Conservation (phyloP, 2,113 vertebrate species). For the Misgurnus mizolepis region DNA sequence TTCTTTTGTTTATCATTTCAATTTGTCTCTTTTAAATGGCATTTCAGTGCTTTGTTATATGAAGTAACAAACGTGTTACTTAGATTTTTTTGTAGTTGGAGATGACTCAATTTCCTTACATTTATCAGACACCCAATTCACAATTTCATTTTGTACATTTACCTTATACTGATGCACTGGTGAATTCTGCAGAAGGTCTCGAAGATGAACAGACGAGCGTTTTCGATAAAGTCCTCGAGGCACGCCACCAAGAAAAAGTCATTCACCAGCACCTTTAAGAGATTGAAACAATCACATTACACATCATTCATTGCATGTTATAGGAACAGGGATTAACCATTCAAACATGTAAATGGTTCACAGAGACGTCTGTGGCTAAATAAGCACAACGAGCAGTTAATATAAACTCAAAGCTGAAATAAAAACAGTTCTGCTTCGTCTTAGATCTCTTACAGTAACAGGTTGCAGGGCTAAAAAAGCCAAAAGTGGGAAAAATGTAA, state of each 20-base stretch:
- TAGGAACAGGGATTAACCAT: no score
- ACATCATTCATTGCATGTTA: background rate
- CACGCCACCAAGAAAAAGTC: conserved; percentile 97
- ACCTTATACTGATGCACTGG: conserved; percentile 99
- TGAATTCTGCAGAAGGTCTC: conserved; percentile 99
- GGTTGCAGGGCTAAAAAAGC: conserved; percentile 47
- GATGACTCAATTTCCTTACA: no score
- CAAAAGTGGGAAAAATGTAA: conserved; percentile 48
- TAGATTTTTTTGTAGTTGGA: no score
- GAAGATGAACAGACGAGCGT: conserved; percentile 96
- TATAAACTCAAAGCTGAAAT: conserved; percentile 47
- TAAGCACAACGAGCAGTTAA: conserved; percentile 23
- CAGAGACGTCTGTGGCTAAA: background rate
- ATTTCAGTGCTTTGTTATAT: no score
- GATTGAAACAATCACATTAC: conserved; percentile 13
- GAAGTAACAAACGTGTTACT: no score
- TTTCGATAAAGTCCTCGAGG: conserved; percentile 98
- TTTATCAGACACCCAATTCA: no score
- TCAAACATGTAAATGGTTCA: background rate
- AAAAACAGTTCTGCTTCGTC: conserved; percentile 33
- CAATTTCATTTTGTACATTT: no score
- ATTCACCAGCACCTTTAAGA: conserved; percentile 86
- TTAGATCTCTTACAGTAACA: conserved; percentile 47
- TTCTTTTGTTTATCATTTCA: conserved; percentile 23
- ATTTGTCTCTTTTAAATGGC: background rate